Evolutionary conservation across 2,888 invertebrate genomes (phyloP), one percentile per base, ranked within the genome.

Genomic region (Seira sanloemensis): DNA sequence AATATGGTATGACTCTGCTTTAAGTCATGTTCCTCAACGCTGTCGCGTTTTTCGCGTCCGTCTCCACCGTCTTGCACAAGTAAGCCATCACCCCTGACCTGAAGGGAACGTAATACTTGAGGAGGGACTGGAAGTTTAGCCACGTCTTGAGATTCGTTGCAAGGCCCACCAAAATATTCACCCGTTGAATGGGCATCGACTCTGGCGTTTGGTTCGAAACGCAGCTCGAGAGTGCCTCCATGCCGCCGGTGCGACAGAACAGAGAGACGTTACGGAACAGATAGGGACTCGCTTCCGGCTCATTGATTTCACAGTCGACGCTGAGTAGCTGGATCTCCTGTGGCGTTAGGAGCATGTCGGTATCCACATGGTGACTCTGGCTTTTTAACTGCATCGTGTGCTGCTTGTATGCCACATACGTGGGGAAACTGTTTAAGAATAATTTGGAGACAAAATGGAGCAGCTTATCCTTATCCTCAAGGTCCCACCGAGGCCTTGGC

Each of bases 21-120:
- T n/a, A n/a, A n/a, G 97, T 97, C 96, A 98, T 97, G 90, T 96
- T 96, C 89, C 97, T 95, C 23, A 75, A 66, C 50, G 96, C 97
- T 54, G 96, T 96, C 25, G 96, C 95, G 78, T 96, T 94, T 87
- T 97, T 94, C 72, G 98, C 92, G 91, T 98, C 97, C 90, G 97
- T 96, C 91, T 98, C 98, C 19, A 96, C 96, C 88, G 98, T 93
- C 91, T 95, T 95, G 92, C 98, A 98, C 97, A 98, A 97, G 91
- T 97, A 98, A 89, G 96, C 94, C 90, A 98, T 93, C 85, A 97
- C 97, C 90, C 95, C 95, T 87, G 95, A 95, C 84, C 98, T 94
- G 88, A 98, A 92, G 19, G 97, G 97, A 91, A 97, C 95, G 90
- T 97, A 95, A 88, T 96, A 93, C 90, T 97, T 96, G 88, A 97